Percentiles rank a stretch among this genome's conserved stretches.
These are phyloP conservation scores for Sicus ferrugineus DNA, from an alignment of 2,888 invertebrate species.

Conservation along the genomic window DNA sequence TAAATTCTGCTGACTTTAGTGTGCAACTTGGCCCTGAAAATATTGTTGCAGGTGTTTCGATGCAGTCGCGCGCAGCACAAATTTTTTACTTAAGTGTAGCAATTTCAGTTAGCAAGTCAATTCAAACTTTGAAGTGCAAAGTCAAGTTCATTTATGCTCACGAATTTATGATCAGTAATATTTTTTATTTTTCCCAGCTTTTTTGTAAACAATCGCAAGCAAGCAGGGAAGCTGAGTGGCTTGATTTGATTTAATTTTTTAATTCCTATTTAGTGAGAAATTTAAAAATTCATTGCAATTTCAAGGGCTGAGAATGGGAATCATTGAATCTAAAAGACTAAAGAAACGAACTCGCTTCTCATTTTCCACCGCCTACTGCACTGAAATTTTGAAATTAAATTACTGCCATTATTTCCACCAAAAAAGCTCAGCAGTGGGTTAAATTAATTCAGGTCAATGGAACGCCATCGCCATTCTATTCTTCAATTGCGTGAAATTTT, in stretches of 20 bases:
- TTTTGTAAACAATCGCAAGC: background rate
- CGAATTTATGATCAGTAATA: background rate
- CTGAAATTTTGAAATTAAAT: background rate
- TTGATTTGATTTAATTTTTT: background rate
- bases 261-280: background rate
- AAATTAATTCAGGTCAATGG: constrained; percentile 32
- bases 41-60: too few relatives aligned
- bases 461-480: constrained; percentile 9
- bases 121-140: too few relatives aligned
- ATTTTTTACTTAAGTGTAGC: too few relatives aligned
- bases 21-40: too few relatives aligned
- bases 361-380: too few relatives aligned
- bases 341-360: constrained; percentile 10
- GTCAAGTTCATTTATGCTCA: background rate
- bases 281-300: background rate
- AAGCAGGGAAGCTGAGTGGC: background rate
- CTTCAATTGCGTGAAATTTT: constrained; percentile 14
- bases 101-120: too few relatives aligned
- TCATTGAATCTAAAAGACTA: constrained; percentile 18
- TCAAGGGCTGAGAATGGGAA: too few relatives aligned
- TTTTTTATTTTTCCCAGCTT: background rate
- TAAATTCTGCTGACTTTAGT: too few relatives aligned
- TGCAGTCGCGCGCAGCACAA: too few relatives aligned
- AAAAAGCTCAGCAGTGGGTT: too few relatives aligned
- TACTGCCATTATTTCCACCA: background rate